Conservation (phyloP, 1,140 invertebrate species). For the Dinoponera quadriceps region DNA sequence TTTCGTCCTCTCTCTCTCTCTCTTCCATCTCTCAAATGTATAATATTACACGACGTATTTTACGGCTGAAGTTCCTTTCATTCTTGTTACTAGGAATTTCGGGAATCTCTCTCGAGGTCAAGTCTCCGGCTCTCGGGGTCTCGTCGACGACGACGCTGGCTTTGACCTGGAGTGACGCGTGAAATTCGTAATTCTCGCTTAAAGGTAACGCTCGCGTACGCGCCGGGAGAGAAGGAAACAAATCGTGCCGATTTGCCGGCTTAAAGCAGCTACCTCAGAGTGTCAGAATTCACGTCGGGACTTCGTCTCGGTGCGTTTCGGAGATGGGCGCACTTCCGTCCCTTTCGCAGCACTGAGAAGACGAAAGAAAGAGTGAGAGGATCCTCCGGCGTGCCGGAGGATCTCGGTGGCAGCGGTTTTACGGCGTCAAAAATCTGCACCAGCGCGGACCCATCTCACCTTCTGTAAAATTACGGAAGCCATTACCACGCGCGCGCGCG, state of each 20-base stretch:
- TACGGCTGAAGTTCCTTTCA: constrained; percentile 37
- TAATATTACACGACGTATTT: constrained; percentile 41
- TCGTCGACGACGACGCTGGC: neutral
- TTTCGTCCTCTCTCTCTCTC: neutral
- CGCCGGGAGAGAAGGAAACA: no score
- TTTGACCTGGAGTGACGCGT: neutral
- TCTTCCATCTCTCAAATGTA: constrained; percentile 20
- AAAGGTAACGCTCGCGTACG: no score
- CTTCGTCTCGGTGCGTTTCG: no score
- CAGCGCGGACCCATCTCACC: constrained; percentile 11
- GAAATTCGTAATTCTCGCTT: no score
- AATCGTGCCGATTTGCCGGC: no score
- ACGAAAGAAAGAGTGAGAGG: no score
- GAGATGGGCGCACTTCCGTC: no score
- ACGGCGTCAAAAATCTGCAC: constrained; percentile 32
- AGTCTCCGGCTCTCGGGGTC: neutral
- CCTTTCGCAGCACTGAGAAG: no score
- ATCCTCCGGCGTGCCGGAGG: no score
- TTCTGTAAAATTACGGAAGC: constrained; percentile 53
- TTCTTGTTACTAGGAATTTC: constrained; percentile 38
- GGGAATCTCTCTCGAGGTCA: constrained; percentile 15
- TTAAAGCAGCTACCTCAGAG: no score
- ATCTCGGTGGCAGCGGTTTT: neutral
- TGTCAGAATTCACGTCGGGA: no score
- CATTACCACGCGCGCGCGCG: constrained; percentile 12